Evolutionary conservation across 2,113 vertebrate genomes (phyloP).

Genomic region (Felis chaus): DNA sequence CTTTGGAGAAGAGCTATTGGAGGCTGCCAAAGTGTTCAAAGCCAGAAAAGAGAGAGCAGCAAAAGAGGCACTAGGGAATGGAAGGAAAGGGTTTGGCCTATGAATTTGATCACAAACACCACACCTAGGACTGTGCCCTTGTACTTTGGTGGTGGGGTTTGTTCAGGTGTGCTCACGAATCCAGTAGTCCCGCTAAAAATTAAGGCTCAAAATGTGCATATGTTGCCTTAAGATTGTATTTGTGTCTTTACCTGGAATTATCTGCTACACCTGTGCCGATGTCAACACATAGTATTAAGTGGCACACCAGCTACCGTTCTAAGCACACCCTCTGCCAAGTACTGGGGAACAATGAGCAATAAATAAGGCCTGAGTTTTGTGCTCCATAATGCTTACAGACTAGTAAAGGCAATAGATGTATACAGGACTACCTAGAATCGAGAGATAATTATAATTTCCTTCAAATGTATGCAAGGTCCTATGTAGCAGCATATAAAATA

Average conservation of each 20-base stretch:
- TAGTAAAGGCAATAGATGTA: background rate
- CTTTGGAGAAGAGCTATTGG: slow-evolving; percentile 31
- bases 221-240: background rate
- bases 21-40: slow-evolving; percentile 58
- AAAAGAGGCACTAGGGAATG: background rate
- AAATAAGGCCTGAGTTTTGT: background rate
- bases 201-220: background rate
- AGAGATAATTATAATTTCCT: background rate
- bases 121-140: background rate
- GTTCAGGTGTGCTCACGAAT: background rate
- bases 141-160: background rate
- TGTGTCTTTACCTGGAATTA: background rate
- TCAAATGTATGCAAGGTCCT: background rate
- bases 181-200: background rate
- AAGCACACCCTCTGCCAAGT: background rate
- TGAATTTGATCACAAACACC: background rate
- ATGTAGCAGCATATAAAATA: background rate
- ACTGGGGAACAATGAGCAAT: background rate
- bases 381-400: background rate
- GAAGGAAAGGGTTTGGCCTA: background rate
- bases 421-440: background rate
- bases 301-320: background rate
- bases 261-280: background rate
- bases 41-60: background rate
- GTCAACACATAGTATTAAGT: background rate